phyloP scores from a whole-genome alignment of 2,113 vertebrate genomes.

The Myanophis thanlyinensis region DNA sequence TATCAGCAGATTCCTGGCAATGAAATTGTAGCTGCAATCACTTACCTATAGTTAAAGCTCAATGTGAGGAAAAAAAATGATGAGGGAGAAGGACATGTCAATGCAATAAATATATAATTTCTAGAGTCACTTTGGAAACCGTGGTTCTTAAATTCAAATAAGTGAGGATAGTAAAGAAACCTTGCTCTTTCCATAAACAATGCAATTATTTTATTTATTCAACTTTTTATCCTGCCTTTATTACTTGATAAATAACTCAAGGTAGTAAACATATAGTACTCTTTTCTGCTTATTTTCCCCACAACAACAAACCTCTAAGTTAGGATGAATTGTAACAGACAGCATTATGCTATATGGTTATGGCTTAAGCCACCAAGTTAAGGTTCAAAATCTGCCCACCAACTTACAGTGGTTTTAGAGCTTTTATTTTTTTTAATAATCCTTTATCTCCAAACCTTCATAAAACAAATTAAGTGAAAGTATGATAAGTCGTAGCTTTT shows the following conservation, averaged over 20 bases:
- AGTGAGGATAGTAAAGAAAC: not conserved
- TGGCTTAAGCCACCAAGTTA: not conserved
- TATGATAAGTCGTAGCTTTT: not conserved
- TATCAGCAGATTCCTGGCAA: not conserved
- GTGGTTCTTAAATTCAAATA: not conserved
- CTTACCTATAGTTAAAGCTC: not conserved
- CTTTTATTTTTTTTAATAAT: not conserved
- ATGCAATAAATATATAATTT: not conserved
- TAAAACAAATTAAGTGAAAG: constrained; percentile 21
- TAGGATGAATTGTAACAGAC: not conserved
- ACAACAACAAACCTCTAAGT: not conserved
- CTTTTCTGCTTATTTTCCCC: not conserved
- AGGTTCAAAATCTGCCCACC: not conserved
- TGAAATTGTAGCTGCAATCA: not conserved
- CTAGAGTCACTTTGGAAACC: not conserved
- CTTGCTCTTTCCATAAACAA: not conserved
- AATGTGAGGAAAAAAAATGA: not conserved
- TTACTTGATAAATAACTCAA: not conserved
- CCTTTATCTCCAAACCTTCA: not conserved
- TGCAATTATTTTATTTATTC: not conserved
- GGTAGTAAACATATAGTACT: not conserved
- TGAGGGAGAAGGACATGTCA: not conserved
- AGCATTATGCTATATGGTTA: not conserved
- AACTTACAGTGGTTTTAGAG: not conserved
- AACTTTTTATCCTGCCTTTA: not conserved